Conservation (phyloP, 2,797 vertebrate species). For the Sebastes hopkinsi region DNA sequence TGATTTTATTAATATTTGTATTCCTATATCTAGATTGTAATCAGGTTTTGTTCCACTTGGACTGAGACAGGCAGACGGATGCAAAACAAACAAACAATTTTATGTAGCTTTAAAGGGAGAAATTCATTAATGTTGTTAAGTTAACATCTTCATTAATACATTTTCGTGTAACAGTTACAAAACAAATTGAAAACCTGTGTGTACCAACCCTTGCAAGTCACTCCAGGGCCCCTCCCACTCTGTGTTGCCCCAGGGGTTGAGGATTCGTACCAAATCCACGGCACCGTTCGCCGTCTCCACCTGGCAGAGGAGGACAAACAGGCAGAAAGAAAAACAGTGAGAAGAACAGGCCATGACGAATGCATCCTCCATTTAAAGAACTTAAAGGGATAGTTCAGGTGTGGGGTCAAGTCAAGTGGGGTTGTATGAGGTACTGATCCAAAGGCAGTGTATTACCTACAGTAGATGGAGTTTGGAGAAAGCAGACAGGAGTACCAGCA, state of each 20-base stretch:
- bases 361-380: too few species aligned
- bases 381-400: too few species aligned
- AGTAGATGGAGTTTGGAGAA: too few species aligned
- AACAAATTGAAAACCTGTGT: neutral
- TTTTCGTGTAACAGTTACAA: neutral
- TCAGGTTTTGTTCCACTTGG: too few species aligned
- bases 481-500: too few species aligned
- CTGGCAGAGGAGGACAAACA: constrained; percentile 46
- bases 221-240: constrained; percentile 86
- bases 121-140: neutral
- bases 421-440: too few species aligned
- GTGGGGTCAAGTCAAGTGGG: too few species aligned
- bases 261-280: constrained; percentile 75
- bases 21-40: neutral
- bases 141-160: neutral
- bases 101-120: neutral
- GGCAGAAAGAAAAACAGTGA: neutral
- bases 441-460: too few species aligned
- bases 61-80: neutral
- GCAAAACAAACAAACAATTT: neutral
- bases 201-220: constrained; percentile 69
- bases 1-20: neutral
- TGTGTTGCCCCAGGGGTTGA: constrained; percentile 84
- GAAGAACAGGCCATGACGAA: neutral
- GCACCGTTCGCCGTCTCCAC: constrained; percentile 51